Percentiles rank a stretch among this genome's conserved stretches.
Evolutionary conservation across 2,797 vertebrate genomes (phyloP).

Genomic region (Chelon auratus): DNA sequence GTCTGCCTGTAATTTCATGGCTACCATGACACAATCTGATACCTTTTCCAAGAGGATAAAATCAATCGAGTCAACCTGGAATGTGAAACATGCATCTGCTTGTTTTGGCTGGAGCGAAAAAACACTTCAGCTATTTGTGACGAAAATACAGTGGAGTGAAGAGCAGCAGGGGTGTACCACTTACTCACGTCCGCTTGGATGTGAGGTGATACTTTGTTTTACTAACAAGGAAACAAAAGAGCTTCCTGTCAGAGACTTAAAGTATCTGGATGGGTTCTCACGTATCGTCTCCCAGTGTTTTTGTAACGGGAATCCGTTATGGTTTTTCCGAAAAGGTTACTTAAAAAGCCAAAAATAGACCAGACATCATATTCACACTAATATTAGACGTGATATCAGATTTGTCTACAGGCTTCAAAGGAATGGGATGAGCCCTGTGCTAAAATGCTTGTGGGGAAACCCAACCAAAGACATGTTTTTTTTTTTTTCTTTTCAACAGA

Average conservation of each 20-base stretch:
- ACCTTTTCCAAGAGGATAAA: conserved; percentile 58
- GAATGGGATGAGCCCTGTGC: conserved; percentile 12
- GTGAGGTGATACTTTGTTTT: conserved; percentile 25
- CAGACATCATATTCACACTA: conserved; percentile 61
- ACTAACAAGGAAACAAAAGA: conserved; percentile 32
- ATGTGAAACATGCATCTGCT: conserved; percentile 34
- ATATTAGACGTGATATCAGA: conserved; percentile 57
- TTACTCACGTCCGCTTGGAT: conserved; percentile 16
- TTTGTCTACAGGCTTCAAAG: conserved; percentile 41
- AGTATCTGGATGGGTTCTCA: conserved; percentile 39
- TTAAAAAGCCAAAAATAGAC: conserved; percentile 63
- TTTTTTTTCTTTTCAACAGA: background rate
- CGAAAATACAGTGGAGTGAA: conserved; percentile 22
- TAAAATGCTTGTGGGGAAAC: conserved; percentile 11
- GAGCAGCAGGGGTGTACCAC: background rate
- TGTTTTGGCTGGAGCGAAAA: background rate
- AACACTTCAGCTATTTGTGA: conserved; percentile 3
- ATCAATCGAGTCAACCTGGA: conserved; percentile 51
- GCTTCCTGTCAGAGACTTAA: conserved; percentile 42
- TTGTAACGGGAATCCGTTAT: conserved; percentile 61
- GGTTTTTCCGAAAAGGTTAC: conserved; percentile 44
- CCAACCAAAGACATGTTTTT: background rate
- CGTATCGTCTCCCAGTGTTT: conserved; percentile 45
- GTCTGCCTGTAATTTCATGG: conserved; percentile 38
- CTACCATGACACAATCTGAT: conserved; percentile 38